phyloP scores from a whole-genome alignment of 2,113 vertebrate genomes.

The Eulemur macaco region DNA sequence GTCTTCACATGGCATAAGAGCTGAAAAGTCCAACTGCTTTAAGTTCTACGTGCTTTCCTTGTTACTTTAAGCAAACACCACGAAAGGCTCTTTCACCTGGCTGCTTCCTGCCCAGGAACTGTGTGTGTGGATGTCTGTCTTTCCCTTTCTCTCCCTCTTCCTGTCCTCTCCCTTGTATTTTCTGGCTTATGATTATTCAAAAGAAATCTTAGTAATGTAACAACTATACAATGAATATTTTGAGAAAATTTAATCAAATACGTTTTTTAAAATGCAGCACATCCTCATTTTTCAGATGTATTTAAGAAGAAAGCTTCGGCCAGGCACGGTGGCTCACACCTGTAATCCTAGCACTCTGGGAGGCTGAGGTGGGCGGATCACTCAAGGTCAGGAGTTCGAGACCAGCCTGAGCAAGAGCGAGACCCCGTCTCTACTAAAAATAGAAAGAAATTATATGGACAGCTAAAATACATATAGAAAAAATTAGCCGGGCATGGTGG shows the following conservation, averaged over 20 bases:
- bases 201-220: background rate
- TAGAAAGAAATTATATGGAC: too few species aligned
- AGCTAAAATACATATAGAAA: too few species aligned
- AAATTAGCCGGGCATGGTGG: too few species aligned
- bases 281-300: background rate
- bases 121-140: background rate
- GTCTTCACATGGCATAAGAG: fast-evolving
- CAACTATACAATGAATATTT: background rate
- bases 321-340: too few species aligned
- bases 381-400: too few species aligned
- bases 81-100: background rate
- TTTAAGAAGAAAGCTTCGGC: background rate
- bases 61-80: background rate
- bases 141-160: fast-evolving
- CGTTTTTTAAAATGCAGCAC: background rate
- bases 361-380: too few species aligned
- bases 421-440: too few species aligned
- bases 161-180: background rate
- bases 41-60: background rate
- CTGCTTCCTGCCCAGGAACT: background rate
- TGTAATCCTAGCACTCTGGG: too few species aligned
- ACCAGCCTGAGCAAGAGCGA: too few species aligned
- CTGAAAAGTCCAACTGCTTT: background rate
- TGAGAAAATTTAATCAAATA: background rate
- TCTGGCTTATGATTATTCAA: background rate